phyloP scores from a whole-genome alignment of 1,140 invertebrate species.

The Hycleus phaleratus region DNA sequence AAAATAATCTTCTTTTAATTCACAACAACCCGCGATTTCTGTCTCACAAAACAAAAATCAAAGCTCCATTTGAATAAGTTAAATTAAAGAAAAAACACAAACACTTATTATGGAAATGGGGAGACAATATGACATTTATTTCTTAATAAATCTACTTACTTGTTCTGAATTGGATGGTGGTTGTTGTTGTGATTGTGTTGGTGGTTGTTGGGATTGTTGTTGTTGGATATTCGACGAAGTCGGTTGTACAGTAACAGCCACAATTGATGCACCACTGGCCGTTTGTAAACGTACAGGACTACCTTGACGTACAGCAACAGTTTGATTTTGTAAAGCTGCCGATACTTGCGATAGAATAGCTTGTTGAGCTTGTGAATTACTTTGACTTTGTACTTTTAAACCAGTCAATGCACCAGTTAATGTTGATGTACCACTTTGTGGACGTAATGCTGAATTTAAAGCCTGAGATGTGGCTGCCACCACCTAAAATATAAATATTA shows the following conservation, averaged over 20 bases:
- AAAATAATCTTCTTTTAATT: too few relatives aligned
- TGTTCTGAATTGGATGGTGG: conserved; percentile 26
- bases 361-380: conserved; percentile 37
- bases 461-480: conserved; percentile 45
- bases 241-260: conserved; percentile 43
- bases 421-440: conserved; percentile 35
- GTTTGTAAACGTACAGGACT: conserved; percentile 45
- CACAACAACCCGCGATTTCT: too few relatives aligned
- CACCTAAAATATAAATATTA: conserved; percentile 34
- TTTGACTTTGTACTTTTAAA: conserved; percentile 42
- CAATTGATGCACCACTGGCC: conserved; percentile 41
- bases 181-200: neutral
- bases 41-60: too few relatives aligned
- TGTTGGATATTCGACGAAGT: conserved; percentile 15
- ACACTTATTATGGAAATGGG: neutral
- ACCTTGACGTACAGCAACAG: conserved; percentile 35
- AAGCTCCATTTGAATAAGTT: too few relatives aligned
- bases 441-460: conserved; percentile 41
- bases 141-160: conserved; percentile 39
- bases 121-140: conserved; percentile 16
- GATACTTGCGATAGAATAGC: conserved; percentile 42
- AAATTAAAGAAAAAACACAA: too few relatives aligned
- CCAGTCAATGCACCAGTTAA: conserved; percentile 39
- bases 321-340: conserved; percentile 42
- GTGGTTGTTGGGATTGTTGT: neutral